These are phyloP conservation scores for Philereme vetulata DNA, from an alignment of 2,888 invertebrate genomes.

Conservation along the genomic window DNA sequence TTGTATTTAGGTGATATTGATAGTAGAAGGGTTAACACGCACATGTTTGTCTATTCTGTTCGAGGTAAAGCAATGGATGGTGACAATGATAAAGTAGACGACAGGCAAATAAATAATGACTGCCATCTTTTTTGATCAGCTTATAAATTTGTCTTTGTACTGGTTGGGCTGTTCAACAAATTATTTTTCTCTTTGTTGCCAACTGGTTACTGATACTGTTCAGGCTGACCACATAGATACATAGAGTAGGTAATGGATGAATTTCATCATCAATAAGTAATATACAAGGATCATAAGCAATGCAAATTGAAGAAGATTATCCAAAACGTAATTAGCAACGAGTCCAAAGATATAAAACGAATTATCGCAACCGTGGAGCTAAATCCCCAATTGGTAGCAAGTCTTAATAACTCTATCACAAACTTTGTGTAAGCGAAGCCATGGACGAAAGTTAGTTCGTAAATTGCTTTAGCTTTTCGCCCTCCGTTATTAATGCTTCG, in stretches of 20 bases:
- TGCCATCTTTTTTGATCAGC: background rate
- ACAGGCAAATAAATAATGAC: slow-evolving; percentile 3
- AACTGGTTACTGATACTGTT: no score
- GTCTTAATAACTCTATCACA: slow-evolving; percentile 40
- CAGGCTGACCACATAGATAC: no score
- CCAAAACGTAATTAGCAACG: slow-evolving; percentile 19
- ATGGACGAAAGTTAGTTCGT: slow-evolving; percentile 42
- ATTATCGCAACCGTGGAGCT: slow-evolving; percentile 26
- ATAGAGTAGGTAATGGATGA: no score
- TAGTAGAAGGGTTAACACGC: slow-evolving; percentile 29
- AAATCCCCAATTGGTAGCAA: slow-evolving; percentile 38
- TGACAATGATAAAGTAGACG: slow-evolving; percentile 4
- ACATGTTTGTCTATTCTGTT: slow-evolving; percentile 18
- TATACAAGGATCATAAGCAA: slow-evolving; percentile 3
- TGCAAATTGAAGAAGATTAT: slow-evolving; percentile 25
- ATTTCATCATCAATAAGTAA: background rate
- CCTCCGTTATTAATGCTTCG: slow-evolving; percentile 45
- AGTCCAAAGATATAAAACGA: slow-evolving; percentile 28
- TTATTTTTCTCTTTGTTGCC: no score
- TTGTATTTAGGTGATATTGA: slow-evolving; percentile 50
- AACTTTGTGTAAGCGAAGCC: slow-evolving; percentile 40
- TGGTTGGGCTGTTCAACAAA: no score
- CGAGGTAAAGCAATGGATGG: background rate
- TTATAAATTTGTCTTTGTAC: no score
- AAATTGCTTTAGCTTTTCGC: slow-evolving; percentile 45